Evolutionary conservation across 2,113 vertebrate genomes (phyloP).

Genomic region (Charina bottae): DNA sequence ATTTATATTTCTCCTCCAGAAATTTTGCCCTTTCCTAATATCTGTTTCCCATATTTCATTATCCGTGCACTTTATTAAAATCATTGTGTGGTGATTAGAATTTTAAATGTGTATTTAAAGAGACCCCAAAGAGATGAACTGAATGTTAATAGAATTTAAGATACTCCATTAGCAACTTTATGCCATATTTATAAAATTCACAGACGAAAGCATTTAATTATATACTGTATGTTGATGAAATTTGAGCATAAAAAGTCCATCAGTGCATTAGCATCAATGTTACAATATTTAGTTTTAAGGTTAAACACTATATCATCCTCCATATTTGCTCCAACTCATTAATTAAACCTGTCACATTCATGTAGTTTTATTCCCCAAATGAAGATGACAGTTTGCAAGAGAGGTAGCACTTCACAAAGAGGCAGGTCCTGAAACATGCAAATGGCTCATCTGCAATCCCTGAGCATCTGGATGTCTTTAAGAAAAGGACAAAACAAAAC

Average conservation of each 20-base stretch:
- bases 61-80: slow-evolving; percentile 55
- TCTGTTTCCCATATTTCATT: slow-evolving; percentile 54
- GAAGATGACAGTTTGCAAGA: not conserved
- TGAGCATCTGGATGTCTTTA: not conserved
- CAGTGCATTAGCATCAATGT: slow-evolving; percentile 8
- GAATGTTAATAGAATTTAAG: slow-evolving; percentile 63
- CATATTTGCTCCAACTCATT: slow-evolving; percentile 16
- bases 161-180: slow-evolving; percentile 57
- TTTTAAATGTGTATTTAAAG: slow-evolving; percentile 56
- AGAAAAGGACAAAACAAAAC: not conserved
- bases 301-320: slow-evolving; percentile 35
- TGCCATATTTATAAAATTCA: slow-evolving; percentile 58
- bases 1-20: not conserved
- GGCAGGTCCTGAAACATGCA: not conserved
- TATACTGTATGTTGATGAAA: slow-evolving; percentile 50
- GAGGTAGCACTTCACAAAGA: not conserved
- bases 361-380: slow-evolving; percentile 21
- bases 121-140: slow-evolving; percentile 57
- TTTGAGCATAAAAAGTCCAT: slow-evolving; percentile 9
- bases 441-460: not conserved
- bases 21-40: slow-evolving; percentile 23
- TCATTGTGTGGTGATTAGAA: slow-evolving; percentile 55
- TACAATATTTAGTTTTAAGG: slow-evolving; percentile 37
- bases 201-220: slow-evolving; percentile 48
- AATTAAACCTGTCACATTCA: not conserved